Evolutionary conservation across 2,888 invertebrate species (phyloP), one percentile per base, ranked within the genome.

Genomic region (Ormyrus thymus): DNA sequence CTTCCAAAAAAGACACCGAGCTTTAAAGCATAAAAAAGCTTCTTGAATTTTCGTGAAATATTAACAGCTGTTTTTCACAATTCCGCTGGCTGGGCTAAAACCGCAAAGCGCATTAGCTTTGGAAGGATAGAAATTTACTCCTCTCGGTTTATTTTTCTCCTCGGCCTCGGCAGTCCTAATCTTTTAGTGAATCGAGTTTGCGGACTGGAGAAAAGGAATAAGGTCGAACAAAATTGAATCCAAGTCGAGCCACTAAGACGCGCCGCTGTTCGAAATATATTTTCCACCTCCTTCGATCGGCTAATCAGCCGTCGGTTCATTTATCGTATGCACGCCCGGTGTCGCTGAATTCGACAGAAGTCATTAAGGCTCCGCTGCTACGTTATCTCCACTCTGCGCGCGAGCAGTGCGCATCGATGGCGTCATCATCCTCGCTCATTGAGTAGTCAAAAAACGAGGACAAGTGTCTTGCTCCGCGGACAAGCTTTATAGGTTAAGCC

Each of bases 391-490:
- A 29, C 29, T 29, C 29, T 0, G 29, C 2, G 4, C 4, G 4
- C 4, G 29, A 29, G 29, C 4, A 29, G 50, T 15, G 8, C 10
- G 46, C 70, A 29, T 48, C 29, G 50, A 59, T 59, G 51, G 13
- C 15, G 51, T 55, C 59, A 59, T 43, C 43, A 13, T 59, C 29
- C 29, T 55, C 13, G 15, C 6, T 59, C 51, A 59, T 66, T 11
- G 56, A 58, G 10, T 70, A 68, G 48, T 59, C 29, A 11, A 59
- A 59, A 59, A 71, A 61, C 61, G 61, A 71, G 71, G 53, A 71
- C 61, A 71, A 71, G 71, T 71, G 29, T 70, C 13, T 9, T 66
- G 58, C 29, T 29, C 29, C 29, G 29, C 4, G 29, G 29, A 29
- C 29, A 29, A 29, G 29, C 29, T 29, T 29, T 29, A 29, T 29